Evolutionary conservation across 1,140 invertebrate species (phyloP).

Genomic region (Ooceraea biroi): DNA sequence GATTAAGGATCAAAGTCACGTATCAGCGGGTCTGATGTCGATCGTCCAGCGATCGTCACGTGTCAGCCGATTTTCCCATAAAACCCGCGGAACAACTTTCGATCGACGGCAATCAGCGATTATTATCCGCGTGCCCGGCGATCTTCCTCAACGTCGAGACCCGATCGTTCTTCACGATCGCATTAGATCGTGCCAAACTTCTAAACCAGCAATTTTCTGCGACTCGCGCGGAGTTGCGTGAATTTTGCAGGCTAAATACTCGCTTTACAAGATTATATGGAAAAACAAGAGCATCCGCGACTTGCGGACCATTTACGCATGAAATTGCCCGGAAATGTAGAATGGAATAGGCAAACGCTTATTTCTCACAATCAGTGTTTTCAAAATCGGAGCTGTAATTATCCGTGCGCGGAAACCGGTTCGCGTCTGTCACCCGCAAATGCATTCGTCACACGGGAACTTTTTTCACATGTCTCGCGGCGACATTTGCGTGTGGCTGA

Average conservation of each 20-base stretch:
- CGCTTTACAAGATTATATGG: neutral
- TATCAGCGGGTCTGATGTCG: constrained; percentile 65
- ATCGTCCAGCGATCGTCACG: constrained; percentile 72
- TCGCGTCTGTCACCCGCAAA: neutral
- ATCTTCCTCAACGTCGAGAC: constrained; percentile 59
- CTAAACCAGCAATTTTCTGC: constrained; percentile 26
- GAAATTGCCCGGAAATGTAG: too few relatives aligned
- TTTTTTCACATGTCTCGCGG: constrained; percentile 48
- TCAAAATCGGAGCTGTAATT: neutral
- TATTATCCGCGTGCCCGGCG: constrained; percentile 73
- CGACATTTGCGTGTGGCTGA: constrained; percentile 79
- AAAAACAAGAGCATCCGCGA: neutral
- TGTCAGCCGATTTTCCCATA: constrained; percentile 76
- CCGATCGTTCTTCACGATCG: constrained; percentile 62
- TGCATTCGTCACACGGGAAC: constrained; percentile 45
- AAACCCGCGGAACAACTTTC: constrained; percentile 74
- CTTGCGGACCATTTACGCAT: neutral
- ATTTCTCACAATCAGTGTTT: neutral
- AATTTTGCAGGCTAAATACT: constrained; percentile 25
- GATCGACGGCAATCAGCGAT: constrained; percentile 74
- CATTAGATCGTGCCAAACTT: constrained; percentile 59
- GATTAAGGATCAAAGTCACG: constrained; percentile 75
- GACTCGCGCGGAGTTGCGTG: constrained; percentile 27
- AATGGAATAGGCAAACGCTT: neutral
- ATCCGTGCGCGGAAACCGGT: neutral